Conservation (phyloP, 1,140 invertebrate genomes). For the Cyclargus thomasi region DNA sequence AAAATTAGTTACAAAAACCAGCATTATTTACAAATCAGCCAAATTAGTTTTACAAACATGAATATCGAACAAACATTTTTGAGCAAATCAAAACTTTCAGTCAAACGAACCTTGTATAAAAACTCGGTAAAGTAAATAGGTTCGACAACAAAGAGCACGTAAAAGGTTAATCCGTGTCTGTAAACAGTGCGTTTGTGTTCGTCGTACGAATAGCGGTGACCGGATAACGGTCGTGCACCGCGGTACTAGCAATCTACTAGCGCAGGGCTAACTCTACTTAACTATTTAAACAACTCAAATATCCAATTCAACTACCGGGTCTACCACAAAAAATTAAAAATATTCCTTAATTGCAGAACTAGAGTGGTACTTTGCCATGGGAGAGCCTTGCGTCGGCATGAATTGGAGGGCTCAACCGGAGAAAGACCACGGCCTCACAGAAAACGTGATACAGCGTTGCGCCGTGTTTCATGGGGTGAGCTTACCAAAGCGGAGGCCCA, state of each 20-base stretch:
- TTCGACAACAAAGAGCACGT: background rate
- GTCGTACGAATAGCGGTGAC: conserved; percentile 51
- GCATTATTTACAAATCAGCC: too few relatives aligned
- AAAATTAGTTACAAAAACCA: too few relatives aligned
- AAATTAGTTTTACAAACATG: too few relatives aligned
- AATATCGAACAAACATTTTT: too few relatives aligned
- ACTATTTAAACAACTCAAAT: conserved; percentile 5
- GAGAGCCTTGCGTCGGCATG: too few relatives aligned
- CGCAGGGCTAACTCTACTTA: conserved; percentile 36
- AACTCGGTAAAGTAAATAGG: background rate
- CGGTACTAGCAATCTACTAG: conserved; percentile 39
- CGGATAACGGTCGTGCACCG: conserved; percentile 63
- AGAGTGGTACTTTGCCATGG: too few relatives aligned
- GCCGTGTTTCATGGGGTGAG: too few relatives aligned
- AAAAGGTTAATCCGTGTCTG: conserved; percentile 12
- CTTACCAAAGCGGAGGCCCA: too few relatives aligned
- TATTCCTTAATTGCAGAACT: background rate
- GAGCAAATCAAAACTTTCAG: too few relatives aligned
- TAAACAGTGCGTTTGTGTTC: conserved; percentile 14
- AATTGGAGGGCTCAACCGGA: too few relatives aligned
- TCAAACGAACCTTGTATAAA: background rate
- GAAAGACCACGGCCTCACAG: too few relatives aligned
- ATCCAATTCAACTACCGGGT: background rate
- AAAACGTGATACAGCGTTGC: too few relatives aligned
- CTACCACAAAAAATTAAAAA: conserved; percentile 1